Conservation (phyloP, 2,113 vertebrate species). For the Cyphomyrus discorhynchus region DNA sequence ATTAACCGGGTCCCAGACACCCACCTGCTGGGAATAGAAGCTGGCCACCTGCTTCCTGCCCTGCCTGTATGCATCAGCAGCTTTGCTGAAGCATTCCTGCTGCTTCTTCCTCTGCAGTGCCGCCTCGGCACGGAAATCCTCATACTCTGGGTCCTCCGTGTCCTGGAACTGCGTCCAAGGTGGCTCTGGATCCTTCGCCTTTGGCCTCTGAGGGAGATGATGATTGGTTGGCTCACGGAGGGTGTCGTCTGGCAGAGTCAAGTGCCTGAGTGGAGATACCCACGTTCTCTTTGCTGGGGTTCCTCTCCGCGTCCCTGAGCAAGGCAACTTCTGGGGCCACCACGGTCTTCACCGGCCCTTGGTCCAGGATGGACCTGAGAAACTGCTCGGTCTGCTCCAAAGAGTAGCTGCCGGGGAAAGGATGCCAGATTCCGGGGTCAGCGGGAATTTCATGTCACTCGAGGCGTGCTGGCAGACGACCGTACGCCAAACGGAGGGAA, state of each 20-base stretch:
- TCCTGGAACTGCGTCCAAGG: constrained; percentile 66
- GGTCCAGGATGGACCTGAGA: constrained; percentile 76
- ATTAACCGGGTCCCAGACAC: not conserved
- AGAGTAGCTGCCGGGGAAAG: constrained; percentile 67
- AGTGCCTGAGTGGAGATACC: constrained; percentile 28
- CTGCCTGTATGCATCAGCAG: constrained; percentile 79
- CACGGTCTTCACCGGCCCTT: constrained; percentile 82
- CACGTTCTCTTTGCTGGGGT: constrained; percentile 56
- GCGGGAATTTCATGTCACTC: not conserved
- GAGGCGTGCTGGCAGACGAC: not conserved
- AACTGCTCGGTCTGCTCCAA: constrained; percentile 82
- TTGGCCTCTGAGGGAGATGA: constrained; percentile 41
- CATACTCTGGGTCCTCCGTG: constrained; percentile 77
- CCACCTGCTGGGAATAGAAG: constrained; percentile 89
- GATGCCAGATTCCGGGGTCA: constrained; percentile 7
- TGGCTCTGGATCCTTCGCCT: constrained; percentile 29
- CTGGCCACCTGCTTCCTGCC: constrained; percentile 83
- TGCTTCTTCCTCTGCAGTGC: constrained; percentile 74
- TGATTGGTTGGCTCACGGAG: not conserved
- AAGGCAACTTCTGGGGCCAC: constrained; percentile 68
- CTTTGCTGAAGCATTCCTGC: constrained; percentile 78
- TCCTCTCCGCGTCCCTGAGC: constrained; percentile 52
- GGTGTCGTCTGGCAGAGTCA: not conserved
- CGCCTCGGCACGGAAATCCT: constrained; percentile 86
- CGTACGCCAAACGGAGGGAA: no score